Conservation (phyloP, 2,797 vertebrate species). For the Muscicapa striata region DNA sequence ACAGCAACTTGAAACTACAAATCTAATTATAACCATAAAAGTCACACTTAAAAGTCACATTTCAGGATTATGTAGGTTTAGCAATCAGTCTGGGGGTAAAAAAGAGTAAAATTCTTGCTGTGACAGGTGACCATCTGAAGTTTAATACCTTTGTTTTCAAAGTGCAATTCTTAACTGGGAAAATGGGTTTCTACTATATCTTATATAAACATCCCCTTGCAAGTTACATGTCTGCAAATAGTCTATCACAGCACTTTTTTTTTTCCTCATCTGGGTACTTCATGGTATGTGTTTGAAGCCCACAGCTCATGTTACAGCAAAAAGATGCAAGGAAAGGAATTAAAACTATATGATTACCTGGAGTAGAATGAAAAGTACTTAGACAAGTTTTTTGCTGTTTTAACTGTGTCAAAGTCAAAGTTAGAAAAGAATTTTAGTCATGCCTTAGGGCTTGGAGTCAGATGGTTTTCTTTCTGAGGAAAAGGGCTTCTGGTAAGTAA, state of each 20-base stretch:
- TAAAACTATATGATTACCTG: not conserved
- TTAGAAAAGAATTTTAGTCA: not conserved
- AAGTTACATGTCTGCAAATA: not conserved
- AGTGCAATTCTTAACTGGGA: not conserved
- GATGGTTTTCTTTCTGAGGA: not conserved
- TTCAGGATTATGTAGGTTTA: not conserved
- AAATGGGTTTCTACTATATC: not conserved
- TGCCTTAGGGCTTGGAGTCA: not conserved
- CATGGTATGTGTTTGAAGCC: not conserved
- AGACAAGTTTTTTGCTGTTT: not conserved
- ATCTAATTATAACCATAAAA: conserved; percentile 12
- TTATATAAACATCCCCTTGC: not conserved
- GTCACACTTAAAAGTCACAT: not conserved
- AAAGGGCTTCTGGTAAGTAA: not conserved
- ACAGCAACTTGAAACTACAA: not conserved
- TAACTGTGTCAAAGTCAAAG: not conserved
- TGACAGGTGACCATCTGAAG: not conserved
- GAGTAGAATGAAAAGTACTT: not conserved
- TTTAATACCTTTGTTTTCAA: conserved; percentile 4
- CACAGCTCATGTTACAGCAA: not conserved
- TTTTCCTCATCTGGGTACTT: not conserved
- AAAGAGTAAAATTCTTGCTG: not conserved
- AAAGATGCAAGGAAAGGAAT: not conserved
- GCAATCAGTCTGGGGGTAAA: not conserved
- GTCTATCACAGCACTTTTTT: not conserved